phyloP scores from a whole-genome alignment of 2,888 invertebrate genomes.

The Synergus laeviventris region DNA sequence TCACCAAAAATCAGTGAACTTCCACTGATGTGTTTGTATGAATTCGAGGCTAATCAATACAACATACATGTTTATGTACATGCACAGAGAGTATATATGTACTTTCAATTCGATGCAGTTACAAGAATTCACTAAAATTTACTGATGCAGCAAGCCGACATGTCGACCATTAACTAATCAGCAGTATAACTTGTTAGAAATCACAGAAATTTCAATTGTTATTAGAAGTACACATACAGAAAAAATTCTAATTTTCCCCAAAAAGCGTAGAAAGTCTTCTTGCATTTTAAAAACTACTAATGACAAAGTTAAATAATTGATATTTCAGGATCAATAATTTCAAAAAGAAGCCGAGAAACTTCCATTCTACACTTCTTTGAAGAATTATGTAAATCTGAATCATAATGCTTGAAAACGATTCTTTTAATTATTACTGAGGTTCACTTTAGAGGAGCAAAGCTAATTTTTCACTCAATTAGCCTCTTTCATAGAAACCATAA shows the following conservation, averaged over 20 bases:
- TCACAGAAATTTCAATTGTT: constrained; percentile 57
- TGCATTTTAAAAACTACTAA: not conserved
- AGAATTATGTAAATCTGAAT: not conserved
- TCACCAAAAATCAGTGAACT: no score
- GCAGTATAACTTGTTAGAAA: constrained; percentile 52
- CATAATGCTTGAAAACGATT: not conserved
- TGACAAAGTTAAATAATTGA: not conserved
- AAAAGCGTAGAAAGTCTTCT: not conserved
- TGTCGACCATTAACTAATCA: constrained; percentile 32
- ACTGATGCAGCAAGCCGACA: constrained; percentile 26
- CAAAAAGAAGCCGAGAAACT: not conserved
- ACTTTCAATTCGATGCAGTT: constrained; percentile 21
- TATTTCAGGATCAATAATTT: not conserved
- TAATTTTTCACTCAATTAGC: constrained; percentile 21
- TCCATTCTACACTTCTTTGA: not conserved
- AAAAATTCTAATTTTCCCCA: constrained; percentile 14
- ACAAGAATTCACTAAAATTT: constrained; percentile 30
- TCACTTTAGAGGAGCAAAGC: not conserved
- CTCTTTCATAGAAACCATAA: not conserved
- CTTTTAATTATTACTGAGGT: not conserved
- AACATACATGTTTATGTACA: not conserved
- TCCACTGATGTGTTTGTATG: constrained; percentile 8
- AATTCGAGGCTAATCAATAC: not conserved
- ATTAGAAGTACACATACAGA: constrained; percentile 43
- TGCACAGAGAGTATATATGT: not conserved